Evolutionary conservation across 1,140 invertebrate species (phyloP).

Genomic region (Odontomachus brunneus): DNA sequence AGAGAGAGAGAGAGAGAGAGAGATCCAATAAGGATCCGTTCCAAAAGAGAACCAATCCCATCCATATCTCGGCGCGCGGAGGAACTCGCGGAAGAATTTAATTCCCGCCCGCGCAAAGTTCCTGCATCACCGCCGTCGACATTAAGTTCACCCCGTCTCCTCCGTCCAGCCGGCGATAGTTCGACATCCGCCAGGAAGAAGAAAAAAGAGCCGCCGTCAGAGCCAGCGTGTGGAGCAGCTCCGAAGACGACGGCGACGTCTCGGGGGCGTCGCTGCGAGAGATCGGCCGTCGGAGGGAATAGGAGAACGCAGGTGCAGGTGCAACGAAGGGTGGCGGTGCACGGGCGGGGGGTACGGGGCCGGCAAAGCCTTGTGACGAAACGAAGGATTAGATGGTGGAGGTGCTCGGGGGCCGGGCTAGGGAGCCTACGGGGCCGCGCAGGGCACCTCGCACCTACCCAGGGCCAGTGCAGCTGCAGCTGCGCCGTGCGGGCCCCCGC

Average conservation of each 20-base stretch:
- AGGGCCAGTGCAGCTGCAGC: conserved; percentile 67
- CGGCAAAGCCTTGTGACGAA: conserved; percentile 71
- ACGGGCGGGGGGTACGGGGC: conserved; percentile 56
- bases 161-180: conserved; percentile 1
- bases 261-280: conserved; percentile 2
- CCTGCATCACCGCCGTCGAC: neutral
- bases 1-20: too few species aligned
- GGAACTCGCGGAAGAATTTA: neutral
- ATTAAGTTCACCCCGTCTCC: neutral
- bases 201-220: neutral
- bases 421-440: conserved; percentile 83
- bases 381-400: conserved; percentile 83
- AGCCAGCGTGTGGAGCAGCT: neutral
- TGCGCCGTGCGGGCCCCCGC: conserved; percentile 56
- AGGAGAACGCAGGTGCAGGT: neutral
- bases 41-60: conserved; percentile 37
- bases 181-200: conserved; percentile 7
- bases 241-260: neutral
- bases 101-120: conserved; percentile 24
- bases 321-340: conserved; percentile 31
- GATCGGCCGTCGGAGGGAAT: neutral
- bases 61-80: neutral
- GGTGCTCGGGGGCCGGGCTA: conserved; percentile 81
- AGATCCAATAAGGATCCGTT: neutral
- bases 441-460: conserved; percentile 81